phyloP scores from a whole-genome alignment of 53 echinoderm and acorn worm species.

The Holothuria leucospilota region DNA sequence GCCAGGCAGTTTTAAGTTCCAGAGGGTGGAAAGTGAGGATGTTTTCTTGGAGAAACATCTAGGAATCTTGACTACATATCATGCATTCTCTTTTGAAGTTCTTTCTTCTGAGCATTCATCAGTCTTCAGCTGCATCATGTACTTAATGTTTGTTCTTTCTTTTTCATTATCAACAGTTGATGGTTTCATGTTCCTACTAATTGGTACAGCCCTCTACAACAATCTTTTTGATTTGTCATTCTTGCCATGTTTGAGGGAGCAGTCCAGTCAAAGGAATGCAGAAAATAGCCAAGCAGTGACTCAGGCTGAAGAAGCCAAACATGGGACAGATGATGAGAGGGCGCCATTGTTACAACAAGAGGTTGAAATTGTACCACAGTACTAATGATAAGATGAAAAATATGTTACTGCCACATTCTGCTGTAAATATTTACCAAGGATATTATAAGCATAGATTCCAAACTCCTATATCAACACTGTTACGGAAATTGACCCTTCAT shows the following conservation, averaged over 20 bases:
- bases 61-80: too few species aligned
- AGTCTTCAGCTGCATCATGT: too few species aligned
- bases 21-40: too few species aligned
- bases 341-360: constrained; percentile 50
- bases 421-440: too few species aligned
- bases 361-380: constrained; percentile 20
- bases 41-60: too few species aligned
- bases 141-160: too few species aligned
- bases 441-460: too few species aligned
- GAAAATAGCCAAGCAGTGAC: not conserved
- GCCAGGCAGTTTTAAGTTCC: too few species aligned
- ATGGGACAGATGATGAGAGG: constrained; percentile 57
- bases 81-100: too few species aligned
- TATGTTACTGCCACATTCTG: not conserved
- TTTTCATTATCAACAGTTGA: constrained; percentile 59
- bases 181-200: constrained; percentile 81
- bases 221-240: constrained; percentile 73
- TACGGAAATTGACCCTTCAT: too few species aligned
- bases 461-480: too few species aligned
- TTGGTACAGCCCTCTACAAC: constrained; percentile 84
- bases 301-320: constrained; percentile 36
- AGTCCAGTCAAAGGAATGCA: not conserved
- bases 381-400: not conserved
- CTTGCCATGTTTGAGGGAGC: constrained; percentile 69
- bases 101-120: too few species aligned